These are phyloP conservation scores for Guaruba guarouba DNA, from an alignment of 2,113 vertebrate genomes.

Conservation along the genomic window DNA sequence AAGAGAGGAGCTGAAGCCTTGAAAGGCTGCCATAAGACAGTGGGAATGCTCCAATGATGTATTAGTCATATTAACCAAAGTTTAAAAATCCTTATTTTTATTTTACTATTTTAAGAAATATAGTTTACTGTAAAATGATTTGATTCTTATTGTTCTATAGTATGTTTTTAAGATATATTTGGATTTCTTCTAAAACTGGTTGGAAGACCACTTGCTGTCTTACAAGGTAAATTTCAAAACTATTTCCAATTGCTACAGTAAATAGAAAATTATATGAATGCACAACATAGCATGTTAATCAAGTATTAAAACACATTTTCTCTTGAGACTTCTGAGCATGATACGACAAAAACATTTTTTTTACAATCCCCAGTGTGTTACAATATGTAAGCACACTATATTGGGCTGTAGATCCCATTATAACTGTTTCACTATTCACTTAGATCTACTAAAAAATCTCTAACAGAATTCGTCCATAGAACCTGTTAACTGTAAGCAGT, in stretches of 20 bases:
- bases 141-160: background rate
- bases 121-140: background rate
- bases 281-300: background rate
- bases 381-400: background rate
- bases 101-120: background rate
- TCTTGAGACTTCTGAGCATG: background rate
- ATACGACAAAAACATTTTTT: background rate
- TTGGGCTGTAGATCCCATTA: background rate
- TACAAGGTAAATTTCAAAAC: background rate
- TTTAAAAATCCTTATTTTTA: background rate
- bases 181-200: background rate
- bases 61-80: background rate
- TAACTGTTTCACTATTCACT: background rate
- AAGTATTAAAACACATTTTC: background rate
- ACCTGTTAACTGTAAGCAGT: background rate
- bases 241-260: background rate
- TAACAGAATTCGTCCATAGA: background rate
- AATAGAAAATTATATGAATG: background rate
- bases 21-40: background rate
- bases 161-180: background rate
- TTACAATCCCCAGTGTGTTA: background rate
- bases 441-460: background rate
- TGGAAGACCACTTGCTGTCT: background rate
- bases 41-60: background rate
- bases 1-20: background rate